phyloP scores from a whole-genome alignment of 2,888 invertebrate genomes.

The Amaurobius ferox region DNA sequence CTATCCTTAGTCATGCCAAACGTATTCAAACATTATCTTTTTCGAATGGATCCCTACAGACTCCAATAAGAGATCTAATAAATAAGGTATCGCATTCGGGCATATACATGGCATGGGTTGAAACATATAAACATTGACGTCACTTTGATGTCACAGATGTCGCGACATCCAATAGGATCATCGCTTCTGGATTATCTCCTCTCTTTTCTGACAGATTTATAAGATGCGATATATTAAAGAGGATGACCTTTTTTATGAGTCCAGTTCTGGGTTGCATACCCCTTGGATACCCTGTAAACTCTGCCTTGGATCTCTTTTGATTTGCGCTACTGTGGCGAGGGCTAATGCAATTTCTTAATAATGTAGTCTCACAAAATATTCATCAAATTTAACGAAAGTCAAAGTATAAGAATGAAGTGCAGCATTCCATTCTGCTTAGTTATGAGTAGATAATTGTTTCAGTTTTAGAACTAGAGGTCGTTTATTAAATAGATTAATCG shows the following conservation, averaged over 20 bases:
- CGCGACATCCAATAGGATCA: slow-evolving; percentile 61
- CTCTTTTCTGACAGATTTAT: slow-evolving; percentile 62
- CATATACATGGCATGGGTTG: slow-evolving; percentile 48
- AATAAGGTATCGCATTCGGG: slow-evolving; percentile 46
- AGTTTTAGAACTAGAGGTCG: too few relatives aligned
- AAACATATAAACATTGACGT: slow-evolving; percentile 38
- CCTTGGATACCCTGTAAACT: background rate
- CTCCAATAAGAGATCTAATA: slow-evolving; percentile 34
- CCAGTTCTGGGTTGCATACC: background rate
- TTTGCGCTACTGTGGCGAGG: background rate
- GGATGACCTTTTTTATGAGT: background rate
- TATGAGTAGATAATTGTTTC: too few relatives aligned
- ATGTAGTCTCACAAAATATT: background rate
- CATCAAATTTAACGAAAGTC: background rate
- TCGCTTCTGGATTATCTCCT: slow-evolving; percentile 66
- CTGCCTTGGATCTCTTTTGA: background rate
- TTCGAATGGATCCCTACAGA: background rate
- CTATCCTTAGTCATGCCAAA: background rate
- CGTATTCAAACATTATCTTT: background rate
- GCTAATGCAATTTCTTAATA: background rate
- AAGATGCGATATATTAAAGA: slow-evolving; percentile 68
- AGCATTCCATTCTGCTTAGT: too few relatives aligned
- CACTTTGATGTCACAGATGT: slow-evolving; percentile 64
- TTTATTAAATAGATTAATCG: too few relatives aligned
- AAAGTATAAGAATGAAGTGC: too few relatives aligned